Percentiles rank a stretch among this genome's conserved stretches.
These are phyloP conservation scores for Mellivora capensis DNA, from an alignment of 2,113 vertebrate genomes.

Conservation along the genomic window DNA sequence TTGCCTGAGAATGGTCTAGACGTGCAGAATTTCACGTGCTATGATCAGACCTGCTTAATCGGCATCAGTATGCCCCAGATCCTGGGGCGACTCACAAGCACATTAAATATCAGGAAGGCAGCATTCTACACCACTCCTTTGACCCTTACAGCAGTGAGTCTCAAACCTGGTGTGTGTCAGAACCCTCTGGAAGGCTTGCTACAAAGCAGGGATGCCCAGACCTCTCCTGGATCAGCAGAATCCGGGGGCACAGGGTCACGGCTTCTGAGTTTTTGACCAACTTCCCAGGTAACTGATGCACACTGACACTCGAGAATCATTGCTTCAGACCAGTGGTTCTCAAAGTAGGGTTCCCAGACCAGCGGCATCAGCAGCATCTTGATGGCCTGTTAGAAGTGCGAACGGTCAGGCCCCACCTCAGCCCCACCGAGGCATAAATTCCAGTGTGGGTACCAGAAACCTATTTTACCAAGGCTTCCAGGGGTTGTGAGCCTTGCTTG, in stretches of 20 bases:
- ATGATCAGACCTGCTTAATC: not conserved
- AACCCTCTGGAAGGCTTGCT: too few relatives aligned
- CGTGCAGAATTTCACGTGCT: not conserved
- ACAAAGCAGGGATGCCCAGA: not conserved
- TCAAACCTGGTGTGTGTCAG: not conserved
- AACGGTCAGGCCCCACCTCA: too few relatives aligned
- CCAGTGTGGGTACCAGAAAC: rapidly evolving
- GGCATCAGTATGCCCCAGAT: not conserved
- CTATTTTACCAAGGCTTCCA: not conserved
- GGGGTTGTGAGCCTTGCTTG: not conserved
- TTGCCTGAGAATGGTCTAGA: not conserved
- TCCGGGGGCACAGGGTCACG: rapidly evolving
- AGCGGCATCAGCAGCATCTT: not conserved
- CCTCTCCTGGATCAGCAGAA: not conserved
- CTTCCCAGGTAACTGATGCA: not conserved
- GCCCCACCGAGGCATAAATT: not conserved
- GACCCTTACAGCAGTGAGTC: not conserved
- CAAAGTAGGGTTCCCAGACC: not conserved
- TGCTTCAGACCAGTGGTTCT: not conserved
- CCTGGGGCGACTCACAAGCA: not conserved
- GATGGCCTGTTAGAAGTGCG: not conserved
- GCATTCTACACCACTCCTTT: not conserved
- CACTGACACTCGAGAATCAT: not conserved
- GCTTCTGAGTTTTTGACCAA: not conserved
- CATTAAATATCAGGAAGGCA: not conserved